Conservation (phyloP, 2,888 invertebrate species). For the Pristionchus entomophagus region DNA sequence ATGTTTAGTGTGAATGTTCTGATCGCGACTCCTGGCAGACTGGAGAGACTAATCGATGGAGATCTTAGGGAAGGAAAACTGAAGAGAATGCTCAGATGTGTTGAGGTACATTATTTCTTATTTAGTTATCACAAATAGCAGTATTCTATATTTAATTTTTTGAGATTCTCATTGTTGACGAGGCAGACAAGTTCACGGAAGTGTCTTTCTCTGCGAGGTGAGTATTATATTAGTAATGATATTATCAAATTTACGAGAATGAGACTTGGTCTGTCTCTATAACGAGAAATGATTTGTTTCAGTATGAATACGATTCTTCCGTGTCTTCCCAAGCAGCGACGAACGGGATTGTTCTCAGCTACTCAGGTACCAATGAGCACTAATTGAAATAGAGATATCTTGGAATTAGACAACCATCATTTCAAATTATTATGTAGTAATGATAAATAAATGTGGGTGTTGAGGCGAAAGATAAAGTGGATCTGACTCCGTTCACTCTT, state of each 20-base stretch:
- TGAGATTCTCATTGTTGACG: conserved; percentile 91
- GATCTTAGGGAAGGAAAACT: conserved; percentile 55
- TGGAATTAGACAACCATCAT: no score
- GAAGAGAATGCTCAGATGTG: conserved; percentile 56
- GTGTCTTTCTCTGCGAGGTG: conserved; percentile 86
- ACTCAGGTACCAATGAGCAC: conserved; percentile 83
- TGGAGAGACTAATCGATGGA: conserved; percentile 84
- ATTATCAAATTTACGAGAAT: no score
- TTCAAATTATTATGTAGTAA: no score
- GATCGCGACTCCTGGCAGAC: conserved; percentile 93
- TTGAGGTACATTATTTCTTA: conserved; percentile 36
- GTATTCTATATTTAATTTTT: background rate
- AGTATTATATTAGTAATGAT: conserved; percentile 35
- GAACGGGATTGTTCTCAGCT: conserved; percentile 98
- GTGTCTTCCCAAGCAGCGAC: conserved; percentile 90
- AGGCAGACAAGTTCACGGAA: conserved; percentile 94
- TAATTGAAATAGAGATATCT: no score
- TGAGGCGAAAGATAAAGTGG: conserved; percentile 87
- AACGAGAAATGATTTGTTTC: conserved; percentile 43
- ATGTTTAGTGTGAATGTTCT: conserved; percentile 84
- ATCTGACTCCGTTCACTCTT: conserved; percentile 90
- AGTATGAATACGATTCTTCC: conserved; percentile 89
- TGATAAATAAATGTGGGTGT: background rate
- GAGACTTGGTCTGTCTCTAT: no score
- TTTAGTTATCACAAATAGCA: background rate